Evolutionary conservation across 2,888 invertebrate species (phyloP), one percentile per base, ranked within the genome.

Genomic region (Chrysolina americana): DNA sequence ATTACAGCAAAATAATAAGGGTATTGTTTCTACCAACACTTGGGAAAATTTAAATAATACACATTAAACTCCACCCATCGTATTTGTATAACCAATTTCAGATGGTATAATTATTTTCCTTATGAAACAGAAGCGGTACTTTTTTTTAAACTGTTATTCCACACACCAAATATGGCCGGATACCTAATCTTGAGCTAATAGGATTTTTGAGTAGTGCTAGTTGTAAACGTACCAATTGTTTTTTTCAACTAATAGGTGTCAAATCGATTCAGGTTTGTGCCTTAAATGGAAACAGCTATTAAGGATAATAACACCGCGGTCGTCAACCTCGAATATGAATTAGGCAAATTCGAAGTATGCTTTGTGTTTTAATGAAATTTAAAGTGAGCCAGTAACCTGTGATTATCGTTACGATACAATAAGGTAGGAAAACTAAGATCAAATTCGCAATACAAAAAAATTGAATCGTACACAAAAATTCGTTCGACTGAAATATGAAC

Each of bases 161-260:
- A 28, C 50, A 17, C 36, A 17, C 66, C 66, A 28, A 66, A 66
- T 66, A 50, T 28, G 66, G 66, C 15, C 11, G 50, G 36, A 21
- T 50, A 17, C 28, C 48, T 50, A 50, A 44, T 66, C 28, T 17
- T 36, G 36, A 48, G 50, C 66, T 66, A 66, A 66, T 66, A n/a
- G 50, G 36, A 66, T 50, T 50, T 50, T 28, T 8, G 47, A 66
- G 17, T 47, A 50, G 50, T 53, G 53, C 59, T 36, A 15, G n/a
- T 36, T 59, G 59, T 59, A 17, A 48, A 28, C n/a, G 66, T 50
- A 66, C 13, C 21, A 50, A 0, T 17, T 28, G n/a, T 23, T 36
- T 50, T 21, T 48, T 59, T 59, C 36, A 2, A 8, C 66, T 66
- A 48, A 66, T 50, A 48, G 66, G 28, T 65, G 47, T 53, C 28